These are phyloP conservation scores for Spatula clypeata DNA, from an alignment of 2,797 vertebrate genomes.

Conservation along the genomic window DNA sequence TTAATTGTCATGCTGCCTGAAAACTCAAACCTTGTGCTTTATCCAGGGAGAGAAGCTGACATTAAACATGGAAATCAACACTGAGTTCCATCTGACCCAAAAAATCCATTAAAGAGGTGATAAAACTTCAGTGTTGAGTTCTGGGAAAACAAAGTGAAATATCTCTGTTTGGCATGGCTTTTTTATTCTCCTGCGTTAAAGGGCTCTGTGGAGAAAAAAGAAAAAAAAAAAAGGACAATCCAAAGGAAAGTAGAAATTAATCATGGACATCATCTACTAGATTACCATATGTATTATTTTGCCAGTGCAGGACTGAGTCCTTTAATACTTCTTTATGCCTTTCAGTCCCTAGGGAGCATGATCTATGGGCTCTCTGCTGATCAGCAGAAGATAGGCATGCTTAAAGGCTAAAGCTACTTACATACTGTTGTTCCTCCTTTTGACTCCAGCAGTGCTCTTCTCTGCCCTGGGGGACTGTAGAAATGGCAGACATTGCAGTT, in stretches of 20 bases:
- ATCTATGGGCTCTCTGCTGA: slow-evolving; percentile 36
- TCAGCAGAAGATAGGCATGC: slow-evolving; percentile 11
- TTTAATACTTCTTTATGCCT: slow-evolving; percentile 35
- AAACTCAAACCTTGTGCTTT: not conserved
- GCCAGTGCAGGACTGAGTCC: not conserved
- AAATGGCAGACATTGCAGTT: not conserved
- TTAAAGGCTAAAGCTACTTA: slow-evolving; percentile 22
- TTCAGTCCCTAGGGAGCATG: not conserved
- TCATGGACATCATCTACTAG: not conserved
- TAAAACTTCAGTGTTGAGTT: slow-evolving; percentile 8
- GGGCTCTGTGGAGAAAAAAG: not conserved
- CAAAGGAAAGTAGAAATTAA: slow-evolving; percentile 30
- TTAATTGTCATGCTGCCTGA: not conserved
- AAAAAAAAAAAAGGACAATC: not conserved
- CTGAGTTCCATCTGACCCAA: not conserved
- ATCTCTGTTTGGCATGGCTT: not conserved
- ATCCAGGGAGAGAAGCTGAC: not conserved
- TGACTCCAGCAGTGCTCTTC: slow-evolving; percentile 1
- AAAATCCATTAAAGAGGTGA: slow-evolving; percentile 10
- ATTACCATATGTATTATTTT: not conserved
- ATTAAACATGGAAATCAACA: slow-evolving; percentile 43
- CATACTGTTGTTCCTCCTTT: not conserved
- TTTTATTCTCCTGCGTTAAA: not conserved
- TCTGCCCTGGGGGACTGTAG: not conserved
- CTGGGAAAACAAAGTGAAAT: slow-evolving; percentile 9